These are phyloP conservation scores for Nesogale talazaci DNA, from an alignment of 2,113 vertebrate species.

Conservation along the genomic window DNA sequence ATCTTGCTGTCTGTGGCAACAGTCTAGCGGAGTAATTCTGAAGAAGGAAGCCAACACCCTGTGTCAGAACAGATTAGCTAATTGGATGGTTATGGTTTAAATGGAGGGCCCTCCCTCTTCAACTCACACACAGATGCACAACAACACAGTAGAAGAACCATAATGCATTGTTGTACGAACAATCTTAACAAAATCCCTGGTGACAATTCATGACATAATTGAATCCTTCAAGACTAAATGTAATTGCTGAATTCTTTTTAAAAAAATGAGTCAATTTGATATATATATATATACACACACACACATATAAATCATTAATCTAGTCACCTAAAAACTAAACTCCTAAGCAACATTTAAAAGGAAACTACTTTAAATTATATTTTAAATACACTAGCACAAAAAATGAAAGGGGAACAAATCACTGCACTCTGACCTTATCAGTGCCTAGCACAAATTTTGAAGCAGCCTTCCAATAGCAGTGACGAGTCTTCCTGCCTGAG, in stretches of 20 bases:
- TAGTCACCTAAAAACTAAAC: neutral
- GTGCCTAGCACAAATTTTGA: neutral
- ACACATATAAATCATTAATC: neutral
- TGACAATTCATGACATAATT: slow-evolving; percentile 27
- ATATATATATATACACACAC: too few relatives aligned
- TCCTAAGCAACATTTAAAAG: slow-evolving; percentile 25
- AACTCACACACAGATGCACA: neutral
- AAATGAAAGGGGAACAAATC: neutral
- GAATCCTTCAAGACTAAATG: slow-evolving; percentile 42
- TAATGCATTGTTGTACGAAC: neutral
- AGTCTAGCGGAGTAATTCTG: neutral
- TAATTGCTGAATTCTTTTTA: slow-evolving; percentile 17
- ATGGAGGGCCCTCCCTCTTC: neutral
- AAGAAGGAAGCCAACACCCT: neutral
- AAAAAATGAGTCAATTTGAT: neutral
- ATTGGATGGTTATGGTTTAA: neutral
- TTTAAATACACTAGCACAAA: neutral
- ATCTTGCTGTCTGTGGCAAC: too few relatives aligned
- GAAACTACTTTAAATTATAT: neutral
- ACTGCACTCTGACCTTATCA: neutral
- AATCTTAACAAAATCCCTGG: slow-evolving; percentile 22
- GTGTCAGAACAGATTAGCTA: neutral
- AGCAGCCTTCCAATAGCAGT: neutral
- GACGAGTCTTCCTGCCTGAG: neutral
- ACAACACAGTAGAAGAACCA: neutral